Conservation (phyloP, 2,888 invertebrate species). For the Busseola fusca region DNA sequence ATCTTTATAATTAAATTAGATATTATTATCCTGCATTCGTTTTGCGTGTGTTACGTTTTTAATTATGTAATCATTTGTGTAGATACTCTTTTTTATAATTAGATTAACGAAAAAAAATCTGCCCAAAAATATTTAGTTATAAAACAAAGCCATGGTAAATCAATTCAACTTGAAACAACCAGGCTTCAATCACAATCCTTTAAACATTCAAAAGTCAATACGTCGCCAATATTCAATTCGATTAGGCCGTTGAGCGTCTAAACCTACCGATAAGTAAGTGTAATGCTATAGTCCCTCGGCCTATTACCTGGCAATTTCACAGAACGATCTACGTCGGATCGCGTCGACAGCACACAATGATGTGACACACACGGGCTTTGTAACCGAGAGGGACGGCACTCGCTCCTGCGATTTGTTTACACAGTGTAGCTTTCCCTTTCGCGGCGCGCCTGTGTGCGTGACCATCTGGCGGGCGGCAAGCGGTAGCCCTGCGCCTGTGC, state of each 20-base stretch:
- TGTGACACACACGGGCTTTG: constrained; percentile 84
- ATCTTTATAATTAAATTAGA: no score
- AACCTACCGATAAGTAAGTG: constrained; percentile 87
- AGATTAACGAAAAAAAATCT: background rate
- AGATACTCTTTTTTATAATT: background rate
- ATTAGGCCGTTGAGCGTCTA: constrained; percentile 84
- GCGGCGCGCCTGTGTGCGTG: constrained; percentile 79
- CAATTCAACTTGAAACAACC: constrained; percentile 16
- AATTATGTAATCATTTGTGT: no score
- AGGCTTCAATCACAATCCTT: constrained; percentile 33
- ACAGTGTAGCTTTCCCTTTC: constrained; percentile 89
- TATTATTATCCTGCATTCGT: background rate
- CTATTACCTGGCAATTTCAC: constrained; percentile 89
- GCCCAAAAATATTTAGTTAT: background rate
- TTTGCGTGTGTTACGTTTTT: background rate
- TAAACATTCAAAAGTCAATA: constrained; percentile 61
- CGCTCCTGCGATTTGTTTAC: constrained; percentile 87
- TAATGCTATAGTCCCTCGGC: constrained; percentile 87
- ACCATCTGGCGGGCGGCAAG: constrained; percentile 85
- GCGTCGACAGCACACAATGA: constrained; percentile 84
- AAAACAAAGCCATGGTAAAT: constrained; percentile 13
- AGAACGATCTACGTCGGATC: constrained; percentile 87
- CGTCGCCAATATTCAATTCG: constrained; percentile 80
- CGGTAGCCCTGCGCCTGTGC: constrained; percentile 76
- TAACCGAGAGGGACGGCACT: constrained; percentile 84